Base-by-base conservation (phyloP, 2,113 vertebrate genomes). In the Labeo catla region DNA sequence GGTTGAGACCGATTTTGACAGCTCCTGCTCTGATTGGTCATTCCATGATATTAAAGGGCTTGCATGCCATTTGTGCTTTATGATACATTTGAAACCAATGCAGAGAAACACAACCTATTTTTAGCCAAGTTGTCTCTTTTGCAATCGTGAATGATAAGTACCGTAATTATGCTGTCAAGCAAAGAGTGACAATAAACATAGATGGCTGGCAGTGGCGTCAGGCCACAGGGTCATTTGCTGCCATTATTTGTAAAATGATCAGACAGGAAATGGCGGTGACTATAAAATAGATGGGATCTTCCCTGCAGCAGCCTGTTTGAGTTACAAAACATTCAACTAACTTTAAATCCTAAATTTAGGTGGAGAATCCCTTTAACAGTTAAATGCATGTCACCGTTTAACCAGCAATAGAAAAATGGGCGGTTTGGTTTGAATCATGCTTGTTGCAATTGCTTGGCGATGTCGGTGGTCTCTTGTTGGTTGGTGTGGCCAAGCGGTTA, bases 211-310 rank as follows among this genome's bases (percentile, higher is more conserved):
- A 21, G 21, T 84, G 85, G 88, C 77, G 82, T 89, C 85, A 87
- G 88, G 81, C 82, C 77, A 66, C 81, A 84, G 39, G 81, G 66
- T 84, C 76, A 84, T 81, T 88, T 85, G 76, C 86, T 76, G 74
- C 87, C 39, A 91, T 93, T 93, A 93, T 91, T 87, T 93, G 91
- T 91, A 93, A 95, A 91, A 89, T 84, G 91, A 93, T 88, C 91
- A 89, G 89, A 90, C 90, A 90, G 85, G 82, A 91, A 89, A 88
- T 84, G 86, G 84, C 39, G 54, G 77, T 61, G 50, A 63, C 81
- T 54, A 79, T 70, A 81, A 90, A 79, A 83, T 90, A 85, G 59
- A 72, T 88, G 68, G 89, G 86, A 91, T 63, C 81, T 43, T 81
- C 45, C 49, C 57, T 76, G 68, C 13, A 19, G 49, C 77, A 68